Base-by-base conservation (phyloP, 2,888 invertebrate genomes). In the Himalopsyche tibetana region DNA sequence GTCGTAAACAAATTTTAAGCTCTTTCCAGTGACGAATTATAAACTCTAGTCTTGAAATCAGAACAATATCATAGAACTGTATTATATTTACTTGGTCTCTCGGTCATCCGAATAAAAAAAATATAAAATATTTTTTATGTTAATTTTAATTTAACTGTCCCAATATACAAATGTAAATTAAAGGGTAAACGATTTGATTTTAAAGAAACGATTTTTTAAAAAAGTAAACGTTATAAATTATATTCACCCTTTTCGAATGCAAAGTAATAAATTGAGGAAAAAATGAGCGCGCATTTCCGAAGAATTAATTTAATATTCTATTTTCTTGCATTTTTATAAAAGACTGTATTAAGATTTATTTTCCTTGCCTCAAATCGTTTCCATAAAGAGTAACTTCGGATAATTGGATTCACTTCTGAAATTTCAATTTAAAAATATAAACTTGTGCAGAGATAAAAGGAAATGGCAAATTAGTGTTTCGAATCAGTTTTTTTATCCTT, bases 351-450 rank as follows among this genome's bases (percentile, higher is more conserved):
- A 15, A 28, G 63, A 63, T 19, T 19, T 8, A 63, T 63, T 63
- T 63, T n/a, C 15, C 0, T 63, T 28, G 11, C 63, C 19, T 17
- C 56, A 56, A 56, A 56, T 56, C 56, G 63, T 63, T 63, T 63
- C 19, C 19, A 19, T 51, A 63, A 63, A 63, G 63, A 63, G 11
- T 63, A 11, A 63, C 63, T 63, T 28, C 28, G 19, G n/a, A 11
- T 63, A 63, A 63, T 63, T 63, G 63, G 28, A 63, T 63, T 63
- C 63, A 63, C 63, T 63, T 19, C 19, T 63, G 63, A 63, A 63
- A 63, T 63, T 63, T 63, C 63, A 63, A 63, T 63, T 63, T 63
- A 5, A 19, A 45, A 8, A 63, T 19, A 28, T 63, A 5, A 19
- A 19, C 63, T 28, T 19, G 1, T 19, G 28, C 28, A 8, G 63